Base-by-base conservation (phyloP, 2,888 invertebrate species). In the Lasioglossum zephyrum region DNA sequence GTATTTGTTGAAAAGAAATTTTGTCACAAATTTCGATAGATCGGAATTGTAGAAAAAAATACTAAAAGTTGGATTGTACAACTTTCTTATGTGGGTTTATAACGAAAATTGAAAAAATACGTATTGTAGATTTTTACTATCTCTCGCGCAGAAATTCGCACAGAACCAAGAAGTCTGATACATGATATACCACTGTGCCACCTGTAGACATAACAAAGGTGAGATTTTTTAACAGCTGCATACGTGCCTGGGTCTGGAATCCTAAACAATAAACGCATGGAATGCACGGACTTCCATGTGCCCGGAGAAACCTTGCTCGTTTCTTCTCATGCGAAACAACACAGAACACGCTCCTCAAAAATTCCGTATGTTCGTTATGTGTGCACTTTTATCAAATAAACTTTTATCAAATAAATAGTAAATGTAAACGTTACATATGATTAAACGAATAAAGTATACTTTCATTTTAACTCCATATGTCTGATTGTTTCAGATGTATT, bases 251-350 rank as follows among this genome's bases (percentile, higher is more conserved):
- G 39, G 39, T 57, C 39, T 57, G 63, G 63, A 31, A 63, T 31
- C 63, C 63, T 63, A 63, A 60, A 63, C 63, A 63, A 77, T 73
- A 69, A 31, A 63, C 63, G 63, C 31, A 31, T 31, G 63, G 31
- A 63, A 63, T 63, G 57, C 3, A 57, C 9, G n/a, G 57, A 57
- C 57, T 57, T n/a, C 57, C 57, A n/a, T n/a, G 1, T 57, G 53
- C n/a, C 9, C 57, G 57, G n/a, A 9, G 57, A 57, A 57, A 57
- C 57, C 57, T 57, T 57, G n/a, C 53, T 57, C 57, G 9, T 57
- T 57, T 57, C 57, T 57, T 57, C 57, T n/a, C 57, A 11, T 11
- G 57, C 57, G 57, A 57, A 57, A 57, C n/a, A 57, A 11, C n/a
- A 4, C 57, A 4, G 57, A 9, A 57, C 57, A n/a, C n/a, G 9